Base-by-base conservation (phyloP, 2,797 vertebrate genomes). In the Coracias cyanogaster region DNA sequence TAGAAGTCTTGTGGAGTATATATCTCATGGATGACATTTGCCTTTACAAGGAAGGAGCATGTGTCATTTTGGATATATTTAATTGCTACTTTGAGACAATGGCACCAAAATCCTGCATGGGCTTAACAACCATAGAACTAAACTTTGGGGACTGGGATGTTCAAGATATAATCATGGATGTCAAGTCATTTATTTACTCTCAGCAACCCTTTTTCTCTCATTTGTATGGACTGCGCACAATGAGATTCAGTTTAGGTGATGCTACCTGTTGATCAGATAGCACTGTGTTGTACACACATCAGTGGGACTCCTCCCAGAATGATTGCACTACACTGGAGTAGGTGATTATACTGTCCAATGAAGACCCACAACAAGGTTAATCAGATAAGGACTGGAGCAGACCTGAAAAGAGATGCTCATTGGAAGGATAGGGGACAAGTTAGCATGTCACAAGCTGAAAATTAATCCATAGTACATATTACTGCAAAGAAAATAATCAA, bases 281-380 rank as follows among this genome's bases (percentile, higher is more conserved):
- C 0, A 0, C 12, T 46, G 9, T n/a, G 35, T 24, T 46, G 4
- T 7, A 11, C 18, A 39, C 5, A 10, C 37, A 46, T 12, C 17
- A 28, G 39, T 0, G 1, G 10, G 31, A 20, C 7, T 64, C 29
- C 24, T 77, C 33, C 28, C 29, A 35, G 18, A 51, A 65, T 7
- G 10, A 28, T 16, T 60, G 35, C 7, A 6, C 13, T 67, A 2
- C 1, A 2, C 20, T 74, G 55, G n/a, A 60, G n/a, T 8, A 31
- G 7, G 12, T 79, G 35, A 52, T 20, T 52, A 6, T 21, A 43
- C 39, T n/a, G 20, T 10, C 66, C 26, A 39, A 2, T 29, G 29
- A 4, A 76, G 21, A 72, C 8, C 15, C 12, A 24, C 10, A 35
- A 46, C 10, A 46, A 51, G 1, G 25, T 77, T 69, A 69, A 69